Evolutionary conservation across 2,888 invertebrate species (phyloP).

Genomic region (Caenorhabditis japonica): DNA sequence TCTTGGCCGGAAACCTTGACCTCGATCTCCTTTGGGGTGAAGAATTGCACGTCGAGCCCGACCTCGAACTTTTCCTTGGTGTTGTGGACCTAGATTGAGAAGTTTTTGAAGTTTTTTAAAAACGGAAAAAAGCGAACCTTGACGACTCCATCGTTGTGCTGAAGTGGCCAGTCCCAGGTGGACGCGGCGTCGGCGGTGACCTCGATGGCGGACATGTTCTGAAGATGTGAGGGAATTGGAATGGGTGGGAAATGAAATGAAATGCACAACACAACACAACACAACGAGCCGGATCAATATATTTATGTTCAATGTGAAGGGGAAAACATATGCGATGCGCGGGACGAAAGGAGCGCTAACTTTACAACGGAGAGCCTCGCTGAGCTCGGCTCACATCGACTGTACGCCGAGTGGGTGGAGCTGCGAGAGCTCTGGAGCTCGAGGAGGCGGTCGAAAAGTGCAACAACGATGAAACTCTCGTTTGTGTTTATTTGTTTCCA

Average conservation of each 20-base stretch:
- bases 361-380: no score
- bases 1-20: conserved; percentile 75
- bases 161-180: conserved; percentile 72
- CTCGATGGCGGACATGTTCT: conserved; percentile 64
- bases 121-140: conserved; percentile 45
- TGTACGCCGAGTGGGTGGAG: no score
- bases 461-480: no score
- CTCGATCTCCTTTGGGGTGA: conserved; percentile 71
- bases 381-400: no score
- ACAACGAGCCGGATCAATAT: no score
- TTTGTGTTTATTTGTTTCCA: no score
- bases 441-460: no score
- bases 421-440: no score
- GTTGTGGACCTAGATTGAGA: conserved; percentile 61
- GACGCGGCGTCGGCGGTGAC: conserved; percentile 66
- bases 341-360: no score
- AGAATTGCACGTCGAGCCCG: conserved; percentile 70
- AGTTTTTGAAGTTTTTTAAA: not conserved
- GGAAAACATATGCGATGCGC: conserved; percentile 36
- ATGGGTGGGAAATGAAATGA: conserved; percentile 9
- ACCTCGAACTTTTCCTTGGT: conserved; percentile 71
- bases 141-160: conserved; percentile 70
- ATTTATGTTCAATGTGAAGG: conserved; percentile 44
- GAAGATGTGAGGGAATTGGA: conserved; percentile 1
- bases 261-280: no score